These are phyloP conservation scores for Scaptodrosophila lebanonensis DNA, from an alignment of 1,140 invertebrate species.

Conservation along the genomic window DNA sequence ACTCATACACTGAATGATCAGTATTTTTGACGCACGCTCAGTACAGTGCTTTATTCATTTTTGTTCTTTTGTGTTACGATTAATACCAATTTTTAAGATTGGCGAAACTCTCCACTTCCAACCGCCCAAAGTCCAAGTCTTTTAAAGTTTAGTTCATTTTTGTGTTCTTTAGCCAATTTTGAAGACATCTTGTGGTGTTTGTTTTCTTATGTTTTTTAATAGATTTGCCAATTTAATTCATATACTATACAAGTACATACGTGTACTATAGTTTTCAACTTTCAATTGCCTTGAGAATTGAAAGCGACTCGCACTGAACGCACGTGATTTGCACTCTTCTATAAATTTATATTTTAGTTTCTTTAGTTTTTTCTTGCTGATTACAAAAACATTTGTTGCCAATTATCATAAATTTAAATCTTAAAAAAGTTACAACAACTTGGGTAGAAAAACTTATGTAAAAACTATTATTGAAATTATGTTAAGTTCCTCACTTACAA, in stretches of 20 bases:
- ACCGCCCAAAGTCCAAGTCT: constrained; percentile 54
- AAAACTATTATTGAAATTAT: constrained; percentile 72
- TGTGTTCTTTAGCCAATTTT: constrained; percentile 53
- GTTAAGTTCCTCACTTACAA: constrained; percentile 44
- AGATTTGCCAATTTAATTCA: constrained; percentile 42
- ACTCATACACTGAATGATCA: constrained; percentile 16
- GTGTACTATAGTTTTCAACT: constrained; percentile 5
- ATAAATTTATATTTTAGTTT: constrained; percentile 13
- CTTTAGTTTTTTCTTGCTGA: constrained; percentile 5
- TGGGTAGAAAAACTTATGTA: constrained; percentile 72
- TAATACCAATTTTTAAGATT: constrained; percentile 22
- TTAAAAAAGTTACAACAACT: constrained; percentile 70
- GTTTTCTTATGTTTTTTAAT: background rate
- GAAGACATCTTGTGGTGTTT: constrained; percentile 68
- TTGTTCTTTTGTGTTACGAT: constrained; percentile 3
- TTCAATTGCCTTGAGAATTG: constrained; percentile 4
- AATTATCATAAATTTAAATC: constrained; percentile 60
- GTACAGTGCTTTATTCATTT: constrained; percentile 32
- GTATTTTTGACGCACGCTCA: constrained; percentile 50
- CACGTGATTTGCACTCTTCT: constrained; percentile 5
- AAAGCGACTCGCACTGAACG: constrained; percentile 22
- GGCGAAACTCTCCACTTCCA: constrained; percentile 28
- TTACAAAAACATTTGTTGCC: constrained; percentile 59
- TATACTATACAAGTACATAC: constrained; percentile 35
- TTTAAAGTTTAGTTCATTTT: constrained; percentile 50